Evolutionary conservation across 2,888 invertebrate species (phyloP).

Genomic region (Bembecia ichneumoniformis): DNA sequence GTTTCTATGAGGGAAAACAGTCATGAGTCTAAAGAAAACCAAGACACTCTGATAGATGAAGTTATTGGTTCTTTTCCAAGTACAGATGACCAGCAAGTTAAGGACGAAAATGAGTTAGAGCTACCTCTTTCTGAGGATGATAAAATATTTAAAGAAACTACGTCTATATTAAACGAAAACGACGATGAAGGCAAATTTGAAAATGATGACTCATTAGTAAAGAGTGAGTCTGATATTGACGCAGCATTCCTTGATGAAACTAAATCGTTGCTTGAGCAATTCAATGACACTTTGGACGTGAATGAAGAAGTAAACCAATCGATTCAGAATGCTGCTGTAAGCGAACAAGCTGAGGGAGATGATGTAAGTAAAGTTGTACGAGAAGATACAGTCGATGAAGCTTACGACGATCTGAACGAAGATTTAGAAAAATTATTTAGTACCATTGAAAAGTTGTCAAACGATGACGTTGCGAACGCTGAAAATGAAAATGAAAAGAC

Average conservation of each 20-base stretch:
- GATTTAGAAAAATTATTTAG: constrained; percentile 39
- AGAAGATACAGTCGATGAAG: constrained; percentile 31
- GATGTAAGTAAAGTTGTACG: constrained; percentile 6
- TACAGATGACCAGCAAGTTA: not conserved
- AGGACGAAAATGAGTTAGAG: not conserved
- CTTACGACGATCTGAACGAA: constrained; percentile 32
- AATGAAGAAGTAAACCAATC: constrained; percentile 1
- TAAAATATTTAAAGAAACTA: constrained; percentile 11
- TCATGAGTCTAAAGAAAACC: not conserved
- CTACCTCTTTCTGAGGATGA: not conserved
- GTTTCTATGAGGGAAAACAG: not conserved
- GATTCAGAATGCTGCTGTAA: not conserved
- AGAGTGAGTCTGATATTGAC: not conserved
- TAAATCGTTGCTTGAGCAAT: not conserved
- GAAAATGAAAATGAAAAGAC: constrained; percentile 8
- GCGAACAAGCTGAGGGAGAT: constrained; percentile 2
- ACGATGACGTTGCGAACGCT: constrained; percentile 11
- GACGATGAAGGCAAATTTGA: constrained; percentile 4
- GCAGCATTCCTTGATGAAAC: not conserved
- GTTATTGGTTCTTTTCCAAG: not conserved
- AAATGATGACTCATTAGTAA: not conserved
- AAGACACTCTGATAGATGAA: not conserved
- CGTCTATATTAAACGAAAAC: constrained; percentile 10
- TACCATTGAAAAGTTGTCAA: constrained; percentile 31
- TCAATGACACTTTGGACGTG: constrained; percentile 3